These are phyloP conservation scores for Phrixothrix hirtus DNA, from an alignment of 2,888 invertebrate genomes.

Conservation along the genomic window DNA sequence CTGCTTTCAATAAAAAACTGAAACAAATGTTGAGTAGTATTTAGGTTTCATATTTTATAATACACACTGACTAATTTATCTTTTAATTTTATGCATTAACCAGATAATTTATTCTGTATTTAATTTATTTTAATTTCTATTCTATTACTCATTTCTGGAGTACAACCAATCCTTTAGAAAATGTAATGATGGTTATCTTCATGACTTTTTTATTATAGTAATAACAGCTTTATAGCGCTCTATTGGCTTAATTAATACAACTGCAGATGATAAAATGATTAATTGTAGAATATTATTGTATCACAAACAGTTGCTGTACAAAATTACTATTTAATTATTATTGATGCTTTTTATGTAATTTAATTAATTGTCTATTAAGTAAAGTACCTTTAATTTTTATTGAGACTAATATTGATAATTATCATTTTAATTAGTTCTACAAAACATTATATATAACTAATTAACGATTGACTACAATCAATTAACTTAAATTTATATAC, in stretches of 20 bases:
- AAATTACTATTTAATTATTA: conserved; percentile 46
- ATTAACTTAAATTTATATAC: conserved; percentile 1
- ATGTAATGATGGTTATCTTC: conserved; percentile 27
- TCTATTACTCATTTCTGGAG: not conserved
- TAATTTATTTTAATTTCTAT: no score
- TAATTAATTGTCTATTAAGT: conserved; percentile 51
- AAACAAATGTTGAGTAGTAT: no score
- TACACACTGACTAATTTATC: no score
- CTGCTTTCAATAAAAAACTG: no score
- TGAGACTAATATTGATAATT: conserved; percentile 29
- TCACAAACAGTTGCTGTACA: conserved; percentile 38
- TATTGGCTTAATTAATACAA: conserved; percentile 38
- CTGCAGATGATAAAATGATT: conserved; percentile 45
- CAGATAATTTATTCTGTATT: no score
- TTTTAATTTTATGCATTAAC: no score
- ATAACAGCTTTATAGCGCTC: conserved; percentile 38
- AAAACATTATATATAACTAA: no score
- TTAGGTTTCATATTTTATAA: no score
- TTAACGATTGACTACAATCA: no score
- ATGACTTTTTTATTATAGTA: conserved; percentile 42
- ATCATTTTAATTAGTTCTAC: conserved; percentile 24
- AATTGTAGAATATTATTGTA: conserved; percentile 39
- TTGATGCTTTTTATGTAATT: conserved; percentile 47
- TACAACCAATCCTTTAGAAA: conserved; percentile 2
- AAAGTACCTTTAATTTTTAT: conserved; percentile 48